These are phyloP conservation scores for Eulithis testata DNA, from an alignment of 2,888 invertebrate species.

Conservation along the genomic window DNA sequence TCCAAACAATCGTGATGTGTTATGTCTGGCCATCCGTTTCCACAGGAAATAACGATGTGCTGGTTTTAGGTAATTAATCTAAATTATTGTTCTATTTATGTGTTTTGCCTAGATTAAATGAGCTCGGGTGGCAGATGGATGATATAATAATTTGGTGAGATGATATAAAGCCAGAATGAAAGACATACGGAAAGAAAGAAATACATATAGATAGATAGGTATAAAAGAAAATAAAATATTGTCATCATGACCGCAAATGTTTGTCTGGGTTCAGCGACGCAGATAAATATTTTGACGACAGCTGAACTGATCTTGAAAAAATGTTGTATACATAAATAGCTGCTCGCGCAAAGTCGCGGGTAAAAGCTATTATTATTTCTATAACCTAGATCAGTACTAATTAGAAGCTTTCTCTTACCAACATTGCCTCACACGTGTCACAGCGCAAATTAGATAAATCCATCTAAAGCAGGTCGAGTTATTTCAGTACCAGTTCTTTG, in stretches of 20 bases:
- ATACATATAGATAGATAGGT: too few species aligned
- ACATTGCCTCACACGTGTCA: conserved; percentile 1
- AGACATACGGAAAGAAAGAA: too few species aligned
- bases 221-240: too few species aligned
- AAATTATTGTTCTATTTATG: conserved; percentile 11
- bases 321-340: too few species aligned
- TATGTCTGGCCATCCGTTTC: conserved; percentile 34
- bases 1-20: conserved; percentile 38
- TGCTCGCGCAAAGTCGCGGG: too few species aligned
- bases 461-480: conserved; percentile 28
- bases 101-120: background rate
- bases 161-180: too few species aligned
- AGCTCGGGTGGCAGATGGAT: background rate
- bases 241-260: too few species aligned
- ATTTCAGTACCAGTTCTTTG: conserved; percentile 39
- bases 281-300: too few species aligned
- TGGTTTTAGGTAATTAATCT: conserved; percentile 15
- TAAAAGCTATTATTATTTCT: too few species aligned
- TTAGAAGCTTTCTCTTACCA: conserved; percentile 4
- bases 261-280: too few species aligned
- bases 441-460: conserved; percentile 17
- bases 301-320: too few species aligned
- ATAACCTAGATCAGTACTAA: background rate
- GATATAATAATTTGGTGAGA: background rate
- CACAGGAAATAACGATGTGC: conserved; percentile 4